Evolutionary conservation across 2,113 vertebrate genomes (phyloP).

Genomic region (Myiopsitta monachus): DNA sequence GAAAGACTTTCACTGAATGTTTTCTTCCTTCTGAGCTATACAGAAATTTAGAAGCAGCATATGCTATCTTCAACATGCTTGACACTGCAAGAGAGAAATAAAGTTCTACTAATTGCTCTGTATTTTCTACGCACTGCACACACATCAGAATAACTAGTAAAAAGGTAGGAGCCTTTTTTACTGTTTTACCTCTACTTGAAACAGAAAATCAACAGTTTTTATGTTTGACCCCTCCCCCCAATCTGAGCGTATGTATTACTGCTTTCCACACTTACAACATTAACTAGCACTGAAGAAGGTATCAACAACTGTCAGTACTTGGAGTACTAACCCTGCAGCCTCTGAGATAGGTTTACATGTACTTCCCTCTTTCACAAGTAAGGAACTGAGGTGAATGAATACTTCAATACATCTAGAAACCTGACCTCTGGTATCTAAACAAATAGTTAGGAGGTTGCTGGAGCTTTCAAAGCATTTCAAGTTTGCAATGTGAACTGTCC

Average conservation of each 20-base stretch:
- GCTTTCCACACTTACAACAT: not conserved
- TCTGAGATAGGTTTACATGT: not conserved
- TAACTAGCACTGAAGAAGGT: not conserved
- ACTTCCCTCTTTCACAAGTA: not conserved
- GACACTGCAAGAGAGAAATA: not conserved
- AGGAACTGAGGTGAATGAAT: not conserved
- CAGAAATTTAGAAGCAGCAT: not conserved
- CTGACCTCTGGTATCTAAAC: not conserved
- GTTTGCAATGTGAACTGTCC: not conserved
- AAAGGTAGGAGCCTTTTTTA: not conserved
- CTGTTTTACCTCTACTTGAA: not conserved
- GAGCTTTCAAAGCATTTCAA: not conserved
- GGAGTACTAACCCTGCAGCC: not conserved
- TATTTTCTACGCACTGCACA: accelerated
- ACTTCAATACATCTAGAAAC: not conserved
- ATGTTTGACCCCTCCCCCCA: not conserved
- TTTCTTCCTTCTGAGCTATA: not conserved
- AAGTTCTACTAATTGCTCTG: not conserved
- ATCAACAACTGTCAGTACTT: not conserved
- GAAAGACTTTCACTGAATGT: not conserved
- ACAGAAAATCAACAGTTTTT: not conserved
- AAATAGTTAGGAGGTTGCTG: not conserved
- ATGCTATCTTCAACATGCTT: not conserved
- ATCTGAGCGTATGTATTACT: not conserved
- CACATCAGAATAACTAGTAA: not conserved